phyloP scores from a whole-genome alignment of 1,140 invertebrate genomes.

The Pectinophora gossypiella region DNA sequence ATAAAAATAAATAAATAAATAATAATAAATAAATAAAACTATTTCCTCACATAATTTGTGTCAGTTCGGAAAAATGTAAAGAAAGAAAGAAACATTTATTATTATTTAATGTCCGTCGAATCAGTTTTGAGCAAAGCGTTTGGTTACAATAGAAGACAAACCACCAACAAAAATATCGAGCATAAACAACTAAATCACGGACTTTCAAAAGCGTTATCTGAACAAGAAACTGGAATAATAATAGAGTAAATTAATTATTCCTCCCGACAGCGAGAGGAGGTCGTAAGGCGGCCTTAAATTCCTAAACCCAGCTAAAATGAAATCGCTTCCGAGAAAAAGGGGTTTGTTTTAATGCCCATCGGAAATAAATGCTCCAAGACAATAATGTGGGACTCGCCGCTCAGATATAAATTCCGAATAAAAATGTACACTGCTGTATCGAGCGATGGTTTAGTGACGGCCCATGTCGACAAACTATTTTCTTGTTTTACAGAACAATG shows the following conservation, averaged over 20 bases:
- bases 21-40: too few relatives aligned
- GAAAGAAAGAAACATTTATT: too few relatives aligned
- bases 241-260: constrained; percentile 71
- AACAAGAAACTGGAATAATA: constrained; percentile 56
- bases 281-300: constrained; percentile 62
- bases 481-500: too few relatives aligned
- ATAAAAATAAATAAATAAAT: too few relatives aligned
- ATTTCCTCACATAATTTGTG: too few relatives aligned
- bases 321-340: constrained; percentile 70
- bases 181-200: neutral
- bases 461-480: too few relatives aligned
- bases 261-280: constrained; percentile 41
- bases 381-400: constrained; percentile 71
- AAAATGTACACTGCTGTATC: constrained; percentile 46
- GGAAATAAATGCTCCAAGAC: constrained; percentile 70
- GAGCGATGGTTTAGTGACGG: constrained; percentile 23
- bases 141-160: too few relatives aligned
- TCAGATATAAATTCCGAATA: constrained; percentile 73
- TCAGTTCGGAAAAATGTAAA: too few relatives aligned
- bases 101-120: too few relatives aligned
- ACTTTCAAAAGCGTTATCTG: constrained; percentile 45
- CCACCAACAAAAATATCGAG: too few relatives aligned
- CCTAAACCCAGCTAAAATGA: constrained; percentile 73
- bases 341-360: constrained; percentile 74
- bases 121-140: too few relatives aligned